These are phyloP conservation scores for Bombus cullumanus DNA, from an alignment of 1,140 invertebrate species.

Conservation along the genomic window DNA sequence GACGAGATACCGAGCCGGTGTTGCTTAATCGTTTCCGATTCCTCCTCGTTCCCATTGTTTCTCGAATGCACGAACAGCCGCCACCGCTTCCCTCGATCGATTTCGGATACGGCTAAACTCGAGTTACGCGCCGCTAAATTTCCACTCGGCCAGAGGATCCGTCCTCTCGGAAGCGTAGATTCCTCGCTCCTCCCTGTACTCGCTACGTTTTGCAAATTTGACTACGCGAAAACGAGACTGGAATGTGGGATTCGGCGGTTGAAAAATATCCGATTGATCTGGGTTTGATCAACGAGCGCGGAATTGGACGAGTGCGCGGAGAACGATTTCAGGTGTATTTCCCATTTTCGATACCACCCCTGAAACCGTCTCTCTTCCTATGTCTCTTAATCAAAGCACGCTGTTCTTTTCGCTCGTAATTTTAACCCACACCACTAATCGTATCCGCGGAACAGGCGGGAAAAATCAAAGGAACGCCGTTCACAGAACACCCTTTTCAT, in stretches of 20 bases:
- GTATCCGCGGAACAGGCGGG: neutral
- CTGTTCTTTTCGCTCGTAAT: neutral
- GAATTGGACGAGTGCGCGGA: neutral
- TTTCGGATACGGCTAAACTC: constrained; percentile 19
- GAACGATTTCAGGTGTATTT: neutral
- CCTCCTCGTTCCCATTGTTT: neutral
- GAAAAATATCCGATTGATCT: neutral
- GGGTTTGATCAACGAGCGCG: neutral
- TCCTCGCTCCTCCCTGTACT: too few species aligned
- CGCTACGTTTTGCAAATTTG: neutral
- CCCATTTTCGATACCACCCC: neutral
- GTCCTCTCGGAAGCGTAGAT: neutral
- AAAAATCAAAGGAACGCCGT: neutral
- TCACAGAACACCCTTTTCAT: neutral
- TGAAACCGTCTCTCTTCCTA: neutral
- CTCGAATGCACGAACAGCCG: neutral
- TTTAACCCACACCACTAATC: neutral
- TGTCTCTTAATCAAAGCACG: neutral
- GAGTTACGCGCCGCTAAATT: constrained; percentile 8
- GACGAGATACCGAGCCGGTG: neutral
- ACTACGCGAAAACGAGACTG: too few species aligned
- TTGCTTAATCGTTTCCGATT: constrained; percentile 2
- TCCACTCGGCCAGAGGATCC: neutral
- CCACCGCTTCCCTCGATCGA: constrained; percentile 7
- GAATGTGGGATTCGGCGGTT: too few species aligned